phyloP scores from a whole-genome alignment of 1,140 invertebrate species.

The Sitophilus oryzae region DNA sequence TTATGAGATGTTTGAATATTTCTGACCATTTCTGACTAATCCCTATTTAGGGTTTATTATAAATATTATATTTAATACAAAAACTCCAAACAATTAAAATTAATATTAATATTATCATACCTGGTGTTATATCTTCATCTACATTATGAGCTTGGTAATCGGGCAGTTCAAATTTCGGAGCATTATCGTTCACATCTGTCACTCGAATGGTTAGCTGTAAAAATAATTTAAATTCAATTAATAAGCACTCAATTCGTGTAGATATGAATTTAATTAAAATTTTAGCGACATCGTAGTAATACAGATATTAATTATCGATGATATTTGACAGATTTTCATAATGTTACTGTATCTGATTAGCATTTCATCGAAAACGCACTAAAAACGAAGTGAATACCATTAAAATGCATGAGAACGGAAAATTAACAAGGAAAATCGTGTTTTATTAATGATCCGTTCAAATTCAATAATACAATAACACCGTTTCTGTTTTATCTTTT shows the following conservation, averaged over 20 bases:
- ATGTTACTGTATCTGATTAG: not conserved
- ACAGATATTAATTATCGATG: not conserved
- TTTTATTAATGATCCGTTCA: too few relatives aligned
- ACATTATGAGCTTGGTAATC: constrained; percentile 94
- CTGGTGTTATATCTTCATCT: constrained; percentile 86
- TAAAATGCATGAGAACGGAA: too few relatives aligned
- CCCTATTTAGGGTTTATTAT: too few relatives aligned
- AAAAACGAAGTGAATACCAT: too few relatives aligned
- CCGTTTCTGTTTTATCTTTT: too few relatives aligned
- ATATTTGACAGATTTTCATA: not conserved
- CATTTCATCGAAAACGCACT: not conserved
- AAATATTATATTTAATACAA: too few relatives aligned
- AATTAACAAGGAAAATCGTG: too few relatives aligned
- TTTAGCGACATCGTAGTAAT: not conserved
- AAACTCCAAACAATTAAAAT: not conserved
- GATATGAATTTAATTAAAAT: not conserved
- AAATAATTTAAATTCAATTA: constrained; percentile 24
- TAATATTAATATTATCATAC: constrained; percentile 2
- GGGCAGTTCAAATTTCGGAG: constrained; percentile 89
- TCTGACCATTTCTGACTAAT: too few relatives aligned
- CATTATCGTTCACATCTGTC: constrained; percentile 93
- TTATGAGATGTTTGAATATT: too few relatives aligned
- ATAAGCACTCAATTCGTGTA: not conserved
- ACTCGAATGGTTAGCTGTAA: constrained; percentile 81
- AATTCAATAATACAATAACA: too few relatives aligned